Evolutionary conservation across 2,797 vertebrate species (phyloP).

Genomic region (Falco naumanni): DNA sequence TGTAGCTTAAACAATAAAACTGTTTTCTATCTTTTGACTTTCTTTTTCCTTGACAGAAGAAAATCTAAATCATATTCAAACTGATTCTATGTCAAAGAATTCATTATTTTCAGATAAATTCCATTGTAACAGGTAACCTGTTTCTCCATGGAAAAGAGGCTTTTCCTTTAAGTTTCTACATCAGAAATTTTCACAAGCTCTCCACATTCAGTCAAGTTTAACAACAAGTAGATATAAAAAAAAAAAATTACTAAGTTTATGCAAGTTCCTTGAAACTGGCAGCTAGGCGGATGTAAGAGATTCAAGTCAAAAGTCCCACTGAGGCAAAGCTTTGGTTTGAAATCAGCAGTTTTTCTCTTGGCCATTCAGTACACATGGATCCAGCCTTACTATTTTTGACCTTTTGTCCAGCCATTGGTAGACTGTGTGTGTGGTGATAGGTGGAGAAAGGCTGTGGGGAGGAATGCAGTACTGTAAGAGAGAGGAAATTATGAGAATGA

Average conservation of each 20-base stretch:
- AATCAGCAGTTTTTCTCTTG: neutral
- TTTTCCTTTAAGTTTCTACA: neutral
- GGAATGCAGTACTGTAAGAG: neutral
- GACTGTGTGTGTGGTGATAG: neutral
- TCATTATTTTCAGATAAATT: neutral
- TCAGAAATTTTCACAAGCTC: neutral
- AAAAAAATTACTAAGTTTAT: neutral
- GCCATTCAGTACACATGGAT: neutral
- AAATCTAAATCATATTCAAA: neutral
- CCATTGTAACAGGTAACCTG: neutral
- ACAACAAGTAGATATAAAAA: neutral
- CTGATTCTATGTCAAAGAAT: neutral
- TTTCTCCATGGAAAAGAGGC: neutral
- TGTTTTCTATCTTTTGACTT: neutral
- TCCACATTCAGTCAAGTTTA: neutral
- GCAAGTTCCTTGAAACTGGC: neutral
- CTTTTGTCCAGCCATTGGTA: neutral
- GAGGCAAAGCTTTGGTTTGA: neutral
- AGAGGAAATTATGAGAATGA: neutral
- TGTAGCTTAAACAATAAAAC: neutral
- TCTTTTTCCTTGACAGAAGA: neutral
- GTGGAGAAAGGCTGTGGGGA: neutral
- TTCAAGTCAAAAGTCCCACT: neutral
- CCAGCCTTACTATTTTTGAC: neutral
- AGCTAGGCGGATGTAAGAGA: neutral